Conservation (phyloP, 2,888 invertebrate genomes). For the Rhamnusium bicolor region DNA sequence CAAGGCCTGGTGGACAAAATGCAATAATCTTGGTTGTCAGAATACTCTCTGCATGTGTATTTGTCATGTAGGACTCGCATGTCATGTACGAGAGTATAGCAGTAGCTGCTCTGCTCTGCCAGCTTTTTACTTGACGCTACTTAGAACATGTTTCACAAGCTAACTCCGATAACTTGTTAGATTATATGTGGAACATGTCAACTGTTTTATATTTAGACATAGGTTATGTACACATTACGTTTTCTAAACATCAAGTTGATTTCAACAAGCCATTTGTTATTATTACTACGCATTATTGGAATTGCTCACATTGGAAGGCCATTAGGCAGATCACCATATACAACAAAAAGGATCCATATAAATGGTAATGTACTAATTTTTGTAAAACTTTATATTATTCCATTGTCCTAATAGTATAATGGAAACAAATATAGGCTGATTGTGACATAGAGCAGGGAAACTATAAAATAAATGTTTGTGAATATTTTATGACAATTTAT, state of each 20-base stretch:
- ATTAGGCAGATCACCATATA: constrained; percentile 1
- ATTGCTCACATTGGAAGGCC: not conserved
- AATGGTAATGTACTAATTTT: too few relatives aligned
- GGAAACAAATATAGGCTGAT: too few relatives aligned
- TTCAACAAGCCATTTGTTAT: not conserved
- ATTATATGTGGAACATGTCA: constrained; percentile 57
- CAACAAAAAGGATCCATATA: too few relatives aligned
- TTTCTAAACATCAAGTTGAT: constrained; percentile 7
- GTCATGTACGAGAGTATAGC: constrained; percentile 37
- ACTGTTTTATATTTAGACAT: constrained; percentile 58
- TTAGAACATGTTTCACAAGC: constrained; percentile 58
- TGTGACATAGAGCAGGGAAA: too few relatives aligned
- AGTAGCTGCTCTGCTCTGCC: constrained; percentile 34
- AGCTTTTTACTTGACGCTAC: constrained; percentile 54
- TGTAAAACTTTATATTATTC: too few relatives aligned
- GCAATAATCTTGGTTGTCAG: constrained; percentile 61
- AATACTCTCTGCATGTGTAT: constrained; percentile 52
- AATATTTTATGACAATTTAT: too few relatives aligned
- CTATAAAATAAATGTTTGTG: too few relatives aligned
- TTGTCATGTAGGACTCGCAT: constrained; percentile 54
- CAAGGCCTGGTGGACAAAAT: constrained; percentile 61
- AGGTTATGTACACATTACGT: constrained; percentile 40
- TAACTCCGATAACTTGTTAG: constrained; percentile 57
- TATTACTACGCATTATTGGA: not conserved
- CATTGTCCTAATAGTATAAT: too few relatives aligned